Evolutionary conservation across 2,888 invertebrate species (phyloP).

Genomic region (Trachelus tabidus): DNA sequence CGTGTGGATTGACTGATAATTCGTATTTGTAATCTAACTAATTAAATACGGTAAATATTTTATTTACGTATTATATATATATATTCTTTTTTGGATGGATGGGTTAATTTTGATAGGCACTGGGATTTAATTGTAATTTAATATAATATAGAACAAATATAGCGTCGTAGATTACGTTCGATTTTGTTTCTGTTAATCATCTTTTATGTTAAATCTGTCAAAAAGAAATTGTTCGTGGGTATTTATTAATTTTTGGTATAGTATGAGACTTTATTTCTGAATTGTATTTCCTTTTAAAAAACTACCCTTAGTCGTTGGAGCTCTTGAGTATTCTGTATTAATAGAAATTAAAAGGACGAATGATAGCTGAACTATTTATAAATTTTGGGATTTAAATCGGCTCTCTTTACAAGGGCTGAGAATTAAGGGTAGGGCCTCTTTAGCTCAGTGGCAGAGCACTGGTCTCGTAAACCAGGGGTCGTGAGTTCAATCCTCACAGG

Average conservation of each 20-base stretch:
- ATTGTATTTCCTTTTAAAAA: not conserved
- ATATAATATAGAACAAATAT: too few species aligned
- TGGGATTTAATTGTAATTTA: too few species aligned
- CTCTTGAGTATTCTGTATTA: not conserved
- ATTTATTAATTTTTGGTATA: too few species aligned
- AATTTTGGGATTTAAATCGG: not conserved
- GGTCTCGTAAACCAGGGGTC: conserved; percentile 24
- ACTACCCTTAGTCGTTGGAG: not conserved
- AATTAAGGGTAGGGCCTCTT: conserved; percentile 32
- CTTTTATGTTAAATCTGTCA: too few species aligned
- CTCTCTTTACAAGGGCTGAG: conserved; percentile 8
- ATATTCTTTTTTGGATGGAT: too few species aligned
- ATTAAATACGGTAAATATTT: too few species aligned
- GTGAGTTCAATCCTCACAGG: conserved; percentile 32
- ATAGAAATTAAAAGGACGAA: not conserved
- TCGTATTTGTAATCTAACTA: too few species aligned
- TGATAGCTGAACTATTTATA: not conserved
- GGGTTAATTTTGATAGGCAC: too few species aligned
- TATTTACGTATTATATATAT: too few species aligned
- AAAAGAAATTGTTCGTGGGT: too few species aligned
- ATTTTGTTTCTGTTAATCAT: too few species aligned
- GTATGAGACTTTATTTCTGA: not conserved
- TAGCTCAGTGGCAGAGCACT: conserved; percentile 34
- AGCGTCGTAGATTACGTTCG: not conserved
- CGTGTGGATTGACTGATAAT: too few species aligned